Percentiles rank a stretch among this genome's conserved stretches.
Evolutionary conservation across 2,797 vertebrate genomes (phyloP).

Genomic region (Myotis vivesi): DNA sequence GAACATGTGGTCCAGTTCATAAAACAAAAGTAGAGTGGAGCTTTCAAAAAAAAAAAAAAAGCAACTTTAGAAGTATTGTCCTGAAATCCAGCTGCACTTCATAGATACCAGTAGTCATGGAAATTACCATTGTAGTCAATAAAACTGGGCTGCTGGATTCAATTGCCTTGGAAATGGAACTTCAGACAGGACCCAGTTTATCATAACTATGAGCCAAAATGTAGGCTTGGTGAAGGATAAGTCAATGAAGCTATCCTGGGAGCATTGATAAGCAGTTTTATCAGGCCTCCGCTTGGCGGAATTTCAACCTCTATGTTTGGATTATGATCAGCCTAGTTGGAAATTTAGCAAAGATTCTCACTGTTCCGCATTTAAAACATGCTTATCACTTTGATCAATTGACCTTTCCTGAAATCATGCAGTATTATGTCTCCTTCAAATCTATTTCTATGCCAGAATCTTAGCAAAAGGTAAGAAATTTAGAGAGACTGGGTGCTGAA

Average conservation of each 20-base stretch:
- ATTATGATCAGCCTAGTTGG: background rate
- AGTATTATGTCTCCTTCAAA: background rate
- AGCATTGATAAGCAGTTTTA: background rate
- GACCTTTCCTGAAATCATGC: background rate
- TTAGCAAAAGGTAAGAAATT: background rate
- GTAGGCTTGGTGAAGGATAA: background rate
- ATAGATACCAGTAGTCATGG: background rate
- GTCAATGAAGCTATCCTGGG: background rate
- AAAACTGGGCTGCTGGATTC: background rate
- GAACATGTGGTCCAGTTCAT: background rate
- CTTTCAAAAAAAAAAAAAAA: background rate
- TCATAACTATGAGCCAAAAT: background rate
- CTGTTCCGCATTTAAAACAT: slow-evolving; percentile 10
- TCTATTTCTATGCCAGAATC: background rate
- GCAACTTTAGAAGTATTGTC: background rate
- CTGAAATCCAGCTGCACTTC: background rate
- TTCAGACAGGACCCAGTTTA: background rate
- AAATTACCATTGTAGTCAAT: background rate
- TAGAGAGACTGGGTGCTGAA: background rate
- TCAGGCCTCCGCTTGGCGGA: background rate
- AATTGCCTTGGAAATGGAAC: background rate
- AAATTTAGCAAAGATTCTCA: background rate
- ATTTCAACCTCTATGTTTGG: background rate
- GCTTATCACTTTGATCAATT: background rate
- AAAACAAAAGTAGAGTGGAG: background rate